phyloP scores from a whole-genome alignment of 2,888 invertebrate genomes.

The Metopia argyrocephala region DNA sequence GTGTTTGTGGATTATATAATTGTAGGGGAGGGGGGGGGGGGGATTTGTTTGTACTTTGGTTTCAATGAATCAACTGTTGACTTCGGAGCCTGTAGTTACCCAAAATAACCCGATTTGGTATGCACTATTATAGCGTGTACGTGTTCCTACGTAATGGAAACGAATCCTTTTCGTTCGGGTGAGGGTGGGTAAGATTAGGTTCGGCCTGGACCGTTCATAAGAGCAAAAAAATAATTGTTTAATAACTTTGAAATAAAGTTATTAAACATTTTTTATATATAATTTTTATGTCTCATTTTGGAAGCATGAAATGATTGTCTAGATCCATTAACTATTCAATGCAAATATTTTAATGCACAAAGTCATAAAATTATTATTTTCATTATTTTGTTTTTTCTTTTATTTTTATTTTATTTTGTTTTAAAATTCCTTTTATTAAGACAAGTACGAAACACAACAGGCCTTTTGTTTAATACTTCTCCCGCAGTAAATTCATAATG shows the following conservation, averaged over 20 bases:
- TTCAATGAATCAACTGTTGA: too few species aligned
- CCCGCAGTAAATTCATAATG: constrained; percentile 41
- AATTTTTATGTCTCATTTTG: not conserved
- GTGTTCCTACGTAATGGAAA: too few species aligned
- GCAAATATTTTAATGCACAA: not conserved
- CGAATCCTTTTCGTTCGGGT: too few species aligned
- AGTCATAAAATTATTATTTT: not conserved
- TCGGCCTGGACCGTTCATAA: too few species aligned
- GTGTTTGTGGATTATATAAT: too few species aligned
- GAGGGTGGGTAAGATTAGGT: too few species aligned
- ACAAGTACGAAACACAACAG: constrained; percentile 56
- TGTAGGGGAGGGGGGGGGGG: too few species aligned
- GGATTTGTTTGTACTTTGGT: too few species aligned
- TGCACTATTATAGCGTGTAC: too few species aligned
- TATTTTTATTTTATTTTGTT: constrained; percentile 15
- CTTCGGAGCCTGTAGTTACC: too few species aligned
- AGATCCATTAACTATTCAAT: constrained; percentile 3
- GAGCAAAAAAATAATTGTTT: too few species aligned
- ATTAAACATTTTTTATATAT: not conserved
- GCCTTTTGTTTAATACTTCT: constrained; percentile 55
- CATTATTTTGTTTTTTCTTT: not conserved
- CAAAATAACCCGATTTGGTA: too few species aligned
- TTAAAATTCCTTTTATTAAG: constrained; percentile 39
- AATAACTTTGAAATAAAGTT: not conserved
- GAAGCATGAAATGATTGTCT: not conserved